Evolutionary conservation across 2,113 vertebrate genomes (phyloP), one percentile per base, ranked within the genome.

Genomic region (Corydoras maculifer): DNA sequence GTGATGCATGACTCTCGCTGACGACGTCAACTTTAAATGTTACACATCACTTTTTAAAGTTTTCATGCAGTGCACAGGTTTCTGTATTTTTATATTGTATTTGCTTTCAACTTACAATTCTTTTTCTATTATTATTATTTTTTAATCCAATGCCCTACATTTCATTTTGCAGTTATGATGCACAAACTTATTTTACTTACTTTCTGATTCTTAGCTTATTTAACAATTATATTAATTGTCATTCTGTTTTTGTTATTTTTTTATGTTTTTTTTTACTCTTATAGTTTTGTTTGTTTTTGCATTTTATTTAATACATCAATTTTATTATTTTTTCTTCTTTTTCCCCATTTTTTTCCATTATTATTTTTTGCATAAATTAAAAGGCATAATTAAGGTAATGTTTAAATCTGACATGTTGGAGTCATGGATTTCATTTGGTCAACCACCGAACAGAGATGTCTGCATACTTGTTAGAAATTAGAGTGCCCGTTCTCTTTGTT

Each of bases 1-100:
- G n/a, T 71, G 75, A 53, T 54, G 14, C 65, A 66, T 55, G 58
- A 29, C 50, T 48, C 49, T 67, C 63, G 64, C 64, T 61, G 72
- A 67, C 63, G 29, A 66, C 55, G 30, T 14, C 48, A 25, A 60
- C 63, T 43, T 59, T 67, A 32, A 1, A 11, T 30, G 58, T 49
- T 43, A 29, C 58, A 62, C 13, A 58, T 62, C 62, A 58, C 58
- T 70, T 62, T 71, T 30, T 58, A 7, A 67, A 67, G 62, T 58
- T 74, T 2, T 51, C 10, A 67, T 59, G 13, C 7, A 59, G 30
- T 11, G 2, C 11, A 43, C 4, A 25, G 50, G 35, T 43, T 48
- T 5, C 7, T 43, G 35, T 43, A 43, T 43, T 43, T 43, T 43
- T 43, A 43, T 43, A 43, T 43, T 8, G 4, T 43, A 8, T 43